Evolutionary conservation across 2,113 vertebrate genomes (phyloP).

Genomic region (Gopherus flavomarginatus): DNA sequence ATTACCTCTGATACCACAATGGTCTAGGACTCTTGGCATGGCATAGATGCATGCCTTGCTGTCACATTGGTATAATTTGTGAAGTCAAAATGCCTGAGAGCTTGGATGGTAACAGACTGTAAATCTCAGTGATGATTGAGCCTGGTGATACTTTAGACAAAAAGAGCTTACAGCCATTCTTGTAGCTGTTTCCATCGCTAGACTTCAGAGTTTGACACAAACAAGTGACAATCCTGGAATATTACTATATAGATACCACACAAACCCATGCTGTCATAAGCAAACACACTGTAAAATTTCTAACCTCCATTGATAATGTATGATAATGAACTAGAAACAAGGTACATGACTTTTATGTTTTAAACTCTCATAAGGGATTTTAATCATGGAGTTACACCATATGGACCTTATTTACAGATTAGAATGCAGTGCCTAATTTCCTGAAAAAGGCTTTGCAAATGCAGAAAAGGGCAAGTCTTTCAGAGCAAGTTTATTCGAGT

Average conservation of each 20-base stretch:
- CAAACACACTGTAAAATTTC: not conserved
- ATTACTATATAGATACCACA: not conserved
- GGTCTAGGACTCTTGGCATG: not conserved
- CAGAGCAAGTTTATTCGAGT: not conserved
- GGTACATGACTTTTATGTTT: not conserved
- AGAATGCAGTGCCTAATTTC: not conserved
- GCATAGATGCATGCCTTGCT: not conserved
- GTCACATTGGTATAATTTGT: not conserved
- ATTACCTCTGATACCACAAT: not conserved
- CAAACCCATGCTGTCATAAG: accelerated
- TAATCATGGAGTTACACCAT: not conserved
- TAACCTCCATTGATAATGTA: not conserved
- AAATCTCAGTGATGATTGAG: not conserved
- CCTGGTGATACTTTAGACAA: not conserved
- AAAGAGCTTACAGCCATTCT: not conserved
- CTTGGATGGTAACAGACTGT: not conserved
- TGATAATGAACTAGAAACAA: not conserved
- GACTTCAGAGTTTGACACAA: not conserved
- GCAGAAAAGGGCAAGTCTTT: not conserved
- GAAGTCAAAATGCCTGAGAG: not conserved
- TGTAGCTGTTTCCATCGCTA: not conserved
- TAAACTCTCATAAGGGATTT: not conserved
- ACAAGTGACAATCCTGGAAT: not conserved
- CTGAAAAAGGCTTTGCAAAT: not conserved
- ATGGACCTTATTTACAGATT: not conserved